Evolutionary conservation across 2,797 vertebrate species (phyloP), one percentile per base, ranked within the genome.

Genomic region (Gila robusta): DNA sequence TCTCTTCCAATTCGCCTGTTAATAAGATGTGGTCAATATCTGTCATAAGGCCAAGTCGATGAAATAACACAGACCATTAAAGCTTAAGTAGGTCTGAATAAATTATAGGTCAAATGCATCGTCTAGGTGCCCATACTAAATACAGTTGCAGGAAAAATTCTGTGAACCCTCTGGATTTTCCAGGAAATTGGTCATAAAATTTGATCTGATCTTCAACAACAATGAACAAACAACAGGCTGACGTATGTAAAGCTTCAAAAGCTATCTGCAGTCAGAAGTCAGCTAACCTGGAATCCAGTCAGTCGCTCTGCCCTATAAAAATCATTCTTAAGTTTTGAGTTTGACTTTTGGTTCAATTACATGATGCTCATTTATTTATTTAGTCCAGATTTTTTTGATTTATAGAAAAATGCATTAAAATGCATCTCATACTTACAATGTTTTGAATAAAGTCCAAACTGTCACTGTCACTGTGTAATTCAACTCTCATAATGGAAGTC

Each of bases 1-100:
- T 97, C 96, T 86, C 94, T 96, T 84, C 96, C 96, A 73, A 97
- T 97, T 86, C 92, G 95, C 92, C 96, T 97, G 91, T 56, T 90
- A 90, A 83, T 6, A 11, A 35, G 85, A 71, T 44, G 21, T 32
- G 17, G 64, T 67, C 76, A 81, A 77, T 86, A 74, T 81, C 70
- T 67, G 84, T 81, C 70, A 74, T 52, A 21, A 54, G 17, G 70
- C 84, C 84, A 81, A 80, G 84, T 49, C 52, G 14, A 39, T 67
- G 64, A 71, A 79, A 83, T 73, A 83, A 44, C 7, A 28, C 70
- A 64, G 41, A 71, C 54, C 84, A 85, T 85, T 79, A 85, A 71
- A 79, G 64, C 35, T 79, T 72, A 85, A 85, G 83, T 85, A 54
- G 70, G 41, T 69, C 41, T 81, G 84, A 86, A 86, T 86, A 80